phyloP scores from a whole-genome alignment of 2,113 vertebrate species.

The Dendrocopos noguchii region DNA sequence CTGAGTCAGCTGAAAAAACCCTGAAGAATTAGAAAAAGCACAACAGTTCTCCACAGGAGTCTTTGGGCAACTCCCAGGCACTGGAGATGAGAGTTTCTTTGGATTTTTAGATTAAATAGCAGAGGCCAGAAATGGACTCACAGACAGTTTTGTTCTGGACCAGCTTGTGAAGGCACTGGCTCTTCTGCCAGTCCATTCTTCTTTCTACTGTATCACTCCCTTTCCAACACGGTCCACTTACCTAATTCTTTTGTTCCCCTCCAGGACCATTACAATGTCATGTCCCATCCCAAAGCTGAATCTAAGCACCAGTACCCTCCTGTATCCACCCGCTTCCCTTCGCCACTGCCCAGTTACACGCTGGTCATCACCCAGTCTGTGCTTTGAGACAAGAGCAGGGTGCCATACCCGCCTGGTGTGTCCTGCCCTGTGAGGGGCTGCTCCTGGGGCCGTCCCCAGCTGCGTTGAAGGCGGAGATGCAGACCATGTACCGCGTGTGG shows the following conservation, averaged over 20 bases:
- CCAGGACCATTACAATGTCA: rapidly evolving
- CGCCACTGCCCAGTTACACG: not conserved
- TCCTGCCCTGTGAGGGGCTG: constrained; percentile 84
- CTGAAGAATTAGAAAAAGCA: not conserved
- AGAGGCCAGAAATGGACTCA: not conserved
- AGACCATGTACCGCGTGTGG: constrained; percentile 87
- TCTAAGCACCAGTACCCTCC: not conserved
- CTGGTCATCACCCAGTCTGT: not conserved
- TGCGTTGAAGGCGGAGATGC: constrained; percentile 90
- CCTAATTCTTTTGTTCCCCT: rapidly evolving
- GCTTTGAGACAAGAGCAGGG: rapidly evolving
- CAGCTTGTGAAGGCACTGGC: not conserved
- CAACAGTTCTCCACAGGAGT: not conserved
- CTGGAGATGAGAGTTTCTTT: not conserved
- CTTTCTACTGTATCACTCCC: rapidly evolving
- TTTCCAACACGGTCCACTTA: not conserved
- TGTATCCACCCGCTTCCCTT: rapidly evolving
- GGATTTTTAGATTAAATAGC: not conserved
- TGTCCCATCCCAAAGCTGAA: not conserved
- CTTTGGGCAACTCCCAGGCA: not conserved
- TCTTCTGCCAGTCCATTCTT: not conserved
- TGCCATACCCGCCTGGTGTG: constrained; percentile 86
- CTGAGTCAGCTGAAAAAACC: not conserved
- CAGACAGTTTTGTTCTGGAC: not conserved
- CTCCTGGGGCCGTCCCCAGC: constrained; percentile 91